Base-by-base conservation (phyloP, 2,797 vertebrate species). In the Hyperoplus lanceolatus region DNA sequence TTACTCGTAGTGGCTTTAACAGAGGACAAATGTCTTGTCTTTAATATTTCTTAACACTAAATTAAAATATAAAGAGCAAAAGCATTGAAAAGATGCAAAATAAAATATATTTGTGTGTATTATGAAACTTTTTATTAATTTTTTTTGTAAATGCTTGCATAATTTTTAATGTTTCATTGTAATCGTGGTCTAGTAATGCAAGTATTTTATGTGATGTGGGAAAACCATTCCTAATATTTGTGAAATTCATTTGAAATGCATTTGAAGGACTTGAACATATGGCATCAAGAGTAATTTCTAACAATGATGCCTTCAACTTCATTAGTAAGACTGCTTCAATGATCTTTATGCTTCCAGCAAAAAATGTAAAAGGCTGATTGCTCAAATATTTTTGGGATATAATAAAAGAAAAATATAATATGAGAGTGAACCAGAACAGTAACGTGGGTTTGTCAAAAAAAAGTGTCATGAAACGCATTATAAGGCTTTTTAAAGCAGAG, bases 61-160 rank as follows among this genome's bases (percentile, higher is more conserved):
- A 8, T 12, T 43, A 36, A 64, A 48, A 5, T 21, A 48, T 18
- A 4, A 48, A 48, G 21, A 54, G 4, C 10, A 18, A 18, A 48
- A 39, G 16, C 58, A 72, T 48, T 13, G 15, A 10, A 48, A 60
- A 43, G 3, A 18, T 57, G 7, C 14, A 16, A 16, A 57, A 41
- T 1, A 3, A 2, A 8, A 8, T 13, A 36, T 55, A 4, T 11
- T 12, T 55, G 10, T 55, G 11, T 53, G 29, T 45, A 45, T 11
- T 45, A 45, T 45, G 43, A 45, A 45, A 45, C 42, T 66, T 42
- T 5, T 66, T 50, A 41, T 51, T 4, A 13, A 18, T 2, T 6
- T 45, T 41, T 45, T 70, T 70, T 36, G 10, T 11, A 55, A 46
- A 68, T 21, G 43, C 29, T 59, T 61, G 14, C 55, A n/a, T 41